These are phyloP conservation scores for Mycalesis mineus DNA, from an alignment of 2,888 invertebrate species.

Conservation along the genomic window DNA sequence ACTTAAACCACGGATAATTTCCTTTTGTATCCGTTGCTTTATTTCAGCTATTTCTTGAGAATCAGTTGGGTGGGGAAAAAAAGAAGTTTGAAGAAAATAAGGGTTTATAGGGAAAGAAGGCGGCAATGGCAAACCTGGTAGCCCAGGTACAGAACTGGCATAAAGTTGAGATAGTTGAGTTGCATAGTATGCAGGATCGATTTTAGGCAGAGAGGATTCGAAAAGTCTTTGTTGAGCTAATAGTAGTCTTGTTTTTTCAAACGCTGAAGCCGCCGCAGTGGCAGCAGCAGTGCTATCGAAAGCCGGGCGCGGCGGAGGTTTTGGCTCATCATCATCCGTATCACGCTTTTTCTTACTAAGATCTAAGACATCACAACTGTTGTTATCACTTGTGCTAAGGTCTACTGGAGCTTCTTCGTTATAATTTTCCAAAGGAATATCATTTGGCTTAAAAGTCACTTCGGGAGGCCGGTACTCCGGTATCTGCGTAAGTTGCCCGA, in stretches of 20 bases:
- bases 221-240: conserved; percentile 83
- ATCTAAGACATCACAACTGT: conserved; percentile 84
- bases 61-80: conserved; percentile 75
- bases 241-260: conserved; percentile 78
- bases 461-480: conserved; percentile 68
- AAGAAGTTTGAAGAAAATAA: conserved; percentile 80
- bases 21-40: conserved; percentile 82
- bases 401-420: conserved; percentile 82
- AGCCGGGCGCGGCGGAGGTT: conserved; percentile 63
- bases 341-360: conserved; percentile 86
- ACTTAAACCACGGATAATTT: conserved; percentile 81
- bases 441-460: conserved; percentile 51
- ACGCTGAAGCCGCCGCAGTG: conserved; percentile 62
- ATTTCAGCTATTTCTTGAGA: conserved; percentile 82
- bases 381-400: conserved; percentile 80
- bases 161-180: conserved; percentile 80
- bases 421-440: conserved; percentile 55
- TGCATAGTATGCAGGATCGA: conserved; percentile 81
- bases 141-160: conserved; percentile 73
- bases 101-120: conserved; percentile 82
- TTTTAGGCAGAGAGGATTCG: conserved; percentile 79
- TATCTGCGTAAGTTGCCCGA: conserved; percentile 80
- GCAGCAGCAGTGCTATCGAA: conserved; percentile 64
- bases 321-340: conserved; percentile 55
- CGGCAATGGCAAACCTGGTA: conserved; percentile 74